A percentile compares a stretch with the other conserved stretches of the same genome.
phyloP scores from a whole-genome alignment of 2,797 vertebrate genomes.

The Eospalax fontanierii region DNA sequence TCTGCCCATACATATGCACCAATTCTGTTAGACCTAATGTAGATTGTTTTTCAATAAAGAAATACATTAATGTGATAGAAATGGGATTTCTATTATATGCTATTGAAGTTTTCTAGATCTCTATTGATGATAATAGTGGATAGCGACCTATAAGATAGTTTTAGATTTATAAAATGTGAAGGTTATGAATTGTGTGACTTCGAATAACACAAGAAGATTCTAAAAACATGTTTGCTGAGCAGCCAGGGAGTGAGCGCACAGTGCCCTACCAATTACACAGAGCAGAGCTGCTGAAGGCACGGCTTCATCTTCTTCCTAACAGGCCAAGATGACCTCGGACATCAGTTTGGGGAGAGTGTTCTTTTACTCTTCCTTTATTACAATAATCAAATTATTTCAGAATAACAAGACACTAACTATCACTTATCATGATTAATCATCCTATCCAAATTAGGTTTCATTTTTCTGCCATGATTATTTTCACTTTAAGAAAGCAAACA shows the following conservation, averaged over 20 bases:
- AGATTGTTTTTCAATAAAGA: slow-evolving; percentile 47
- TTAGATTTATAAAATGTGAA: slow-evolving; percentile 47
- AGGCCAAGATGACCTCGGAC: slow-evolving; percentile 75
- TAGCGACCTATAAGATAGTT: not conserved
- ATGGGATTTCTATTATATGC: not conserved
- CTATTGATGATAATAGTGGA: slow-evolving; percentile 47
- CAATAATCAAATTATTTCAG: slow-evolving; percentile 78
- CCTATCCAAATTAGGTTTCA: slow-evolving; percentile 55
- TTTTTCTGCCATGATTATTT: slow-evolving; percentile 57
- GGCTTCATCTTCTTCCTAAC: slow-evolving; percentile 65
- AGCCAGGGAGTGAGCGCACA: not conserved
- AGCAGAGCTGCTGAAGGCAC: slow-evolving; percentile 70
- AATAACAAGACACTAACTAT: slow-evolving; percentile 72
- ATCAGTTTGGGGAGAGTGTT: slow-evolving; percentile 70
- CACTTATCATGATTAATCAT: slow-evolving; percentile 65
- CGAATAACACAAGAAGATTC: slow-evolving; percentile 42
- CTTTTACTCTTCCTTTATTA: slow-evolving; percentile 78
- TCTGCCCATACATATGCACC: not conserved
- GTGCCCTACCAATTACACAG: slow-evolving; percentile 67
- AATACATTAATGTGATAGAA: not conserved
- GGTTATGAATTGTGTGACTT: slow-evolving; percentile 4
- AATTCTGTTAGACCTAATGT: not conserved
- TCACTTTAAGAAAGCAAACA: slow-evolving; percentile 52
- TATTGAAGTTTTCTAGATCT: not conserved
- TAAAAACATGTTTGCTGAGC: slow-evolving; percentile 68